phyloP scores from a whole-genome alignment of 2,888 invertebrate species.

The Drosophila setosimentum region DNA sequence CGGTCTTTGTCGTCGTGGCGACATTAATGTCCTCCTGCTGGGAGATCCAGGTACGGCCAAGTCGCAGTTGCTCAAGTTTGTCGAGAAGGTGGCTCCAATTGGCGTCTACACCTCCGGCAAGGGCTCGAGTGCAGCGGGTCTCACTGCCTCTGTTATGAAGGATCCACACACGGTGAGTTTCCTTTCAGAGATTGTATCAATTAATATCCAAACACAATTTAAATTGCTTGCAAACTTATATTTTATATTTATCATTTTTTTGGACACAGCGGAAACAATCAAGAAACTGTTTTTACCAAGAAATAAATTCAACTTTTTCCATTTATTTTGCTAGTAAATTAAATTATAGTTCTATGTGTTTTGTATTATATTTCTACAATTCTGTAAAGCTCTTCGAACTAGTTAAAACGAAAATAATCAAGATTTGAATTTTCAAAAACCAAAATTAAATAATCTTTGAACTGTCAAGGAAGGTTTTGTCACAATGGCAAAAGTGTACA shows the following conservation, averaged over 20 bases:
- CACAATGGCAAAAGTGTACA: background rate
- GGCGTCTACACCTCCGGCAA: slow-evolving; percentile 99
- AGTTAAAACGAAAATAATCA: background rate
- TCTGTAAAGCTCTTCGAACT: background rate
- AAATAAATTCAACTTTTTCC: background rate
- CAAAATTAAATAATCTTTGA: background rate
- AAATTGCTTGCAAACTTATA: background rate
- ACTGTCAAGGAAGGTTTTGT: background rate
- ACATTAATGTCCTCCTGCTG: slow-evolving; percentile 96
- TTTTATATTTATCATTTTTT: background rate
- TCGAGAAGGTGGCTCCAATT: slow-evolving; percentile 96
- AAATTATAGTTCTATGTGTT: background rate
- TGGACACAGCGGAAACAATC: background rate
- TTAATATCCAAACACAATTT: background rate
- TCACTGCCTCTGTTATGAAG: slow-evolving; percentile 98
- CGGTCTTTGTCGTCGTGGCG: slow-evolving; percentile 97
- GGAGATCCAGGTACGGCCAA: slow-evolving; percentile 99
- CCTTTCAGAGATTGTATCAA: background rate
- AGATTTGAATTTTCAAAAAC: background rate
- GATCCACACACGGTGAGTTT: slow-evolving; percentile 94
- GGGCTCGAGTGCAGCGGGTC: slow-evolving; percentile 99
- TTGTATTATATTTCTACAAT: background rate
- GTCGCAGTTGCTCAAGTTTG: slow-evolving; percentile 98
- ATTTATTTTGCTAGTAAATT: background rate
- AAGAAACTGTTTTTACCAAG: background rate